phyloP scores from a whole-genome alignment of 2,888 invertebrate genomes.

The Abrostola triplasia region DNA sequence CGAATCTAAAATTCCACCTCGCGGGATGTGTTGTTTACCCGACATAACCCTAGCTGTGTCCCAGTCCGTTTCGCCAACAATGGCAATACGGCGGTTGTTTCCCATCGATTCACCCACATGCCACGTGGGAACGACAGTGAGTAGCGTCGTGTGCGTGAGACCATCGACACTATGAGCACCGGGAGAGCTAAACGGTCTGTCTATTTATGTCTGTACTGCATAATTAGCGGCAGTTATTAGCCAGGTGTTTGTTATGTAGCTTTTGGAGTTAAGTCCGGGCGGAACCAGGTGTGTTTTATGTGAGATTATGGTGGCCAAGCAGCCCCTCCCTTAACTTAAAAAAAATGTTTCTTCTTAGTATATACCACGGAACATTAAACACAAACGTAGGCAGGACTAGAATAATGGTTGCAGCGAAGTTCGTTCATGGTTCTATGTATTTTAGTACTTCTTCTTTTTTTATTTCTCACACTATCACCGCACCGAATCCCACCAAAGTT shows the following conservation, averaged over 20 bases:
- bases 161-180: not conserved
- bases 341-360: too few species aligned
- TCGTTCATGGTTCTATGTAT: too few species aligned
- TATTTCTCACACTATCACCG: too few species aligned
- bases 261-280: too few species aligned
- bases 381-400: too few species aligned
- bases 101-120: constrained; percentile 36
- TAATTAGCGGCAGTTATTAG: not conserved
- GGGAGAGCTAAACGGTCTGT: constrained; percentile 8
- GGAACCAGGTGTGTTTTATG: not conserved
- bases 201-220: not conserved
- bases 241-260: not conserved
- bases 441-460: too few species aligned
- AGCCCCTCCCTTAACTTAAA: too few species aligned
- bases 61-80: constrained; percentile 49
- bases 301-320: too few species aligned
- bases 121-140: constrained; percentile 55
- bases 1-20: too few species aligned
- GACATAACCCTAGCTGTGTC: constrained; percentile 29
- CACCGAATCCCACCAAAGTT: too few species aligned
- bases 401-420: too few species aligned
- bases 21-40: not conserved
- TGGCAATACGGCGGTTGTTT: constrained; percentile 26
- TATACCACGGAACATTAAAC: too few species aligned
- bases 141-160: constrained; percentile 44